phyloP scores from a whole-genome alignment of 2,888 invertebrate genomes.

The Caenorhabditis drosophilae region DNA sequence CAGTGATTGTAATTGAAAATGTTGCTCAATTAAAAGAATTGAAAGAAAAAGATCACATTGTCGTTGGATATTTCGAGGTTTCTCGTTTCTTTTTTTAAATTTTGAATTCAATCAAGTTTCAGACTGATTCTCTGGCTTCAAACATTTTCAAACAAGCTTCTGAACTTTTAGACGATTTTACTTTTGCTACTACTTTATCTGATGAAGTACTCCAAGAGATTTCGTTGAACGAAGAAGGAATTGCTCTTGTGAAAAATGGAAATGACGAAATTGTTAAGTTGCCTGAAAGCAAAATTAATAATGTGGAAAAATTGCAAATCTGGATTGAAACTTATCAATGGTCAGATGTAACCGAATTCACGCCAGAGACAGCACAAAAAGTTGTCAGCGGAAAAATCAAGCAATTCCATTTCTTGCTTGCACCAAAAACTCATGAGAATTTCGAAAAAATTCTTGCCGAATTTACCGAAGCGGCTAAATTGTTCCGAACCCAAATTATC shows the following conservation, averaged over 20 bases:
- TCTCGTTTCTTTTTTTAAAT: not conserved
- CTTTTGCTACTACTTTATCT: conserved; percentile 81
- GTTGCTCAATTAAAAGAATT: conserved; percentile 83
- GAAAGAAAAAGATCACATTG: conserved; percentile 80
- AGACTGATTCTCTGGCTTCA: conserved; percentile 80
- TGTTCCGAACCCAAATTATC: conserved; percentile 81
- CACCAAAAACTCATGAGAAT: conserved; percentile 79
- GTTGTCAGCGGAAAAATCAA: conserved; percentile 97
- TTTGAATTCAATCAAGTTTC: conserved; percentile 36
- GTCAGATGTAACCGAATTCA: conserved; percentile 48
- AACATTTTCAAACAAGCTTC: conserved; percentile 83
- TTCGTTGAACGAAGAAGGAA: conserved; percentile 25
- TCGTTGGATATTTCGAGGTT: conserved; percentile 83
- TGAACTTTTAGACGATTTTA: conserved; percentile 81
- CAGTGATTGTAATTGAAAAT: conserved; percentile 80
- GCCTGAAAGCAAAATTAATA: conserved; percentile 72
- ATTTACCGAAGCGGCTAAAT: conserved; percentile 82
- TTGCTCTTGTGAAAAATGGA: conserved; percentile 74
- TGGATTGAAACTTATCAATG: conserved; percentile 34
- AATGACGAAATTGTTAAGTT: conserved; percentile 5
- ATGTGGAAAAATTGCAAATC: conserved; percentile 77
- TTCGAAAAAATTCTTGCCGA: conserved; percentile 81
- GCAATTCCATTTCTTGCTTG: conserved; percentile 87
- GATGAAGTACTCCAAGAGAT: conserved; percentile 81
- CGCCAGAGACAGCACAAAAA: conserved; percentile 82